A percentile compares a stretch with the other conserved stretches of the same genome.
These are phyloP conservation scores for Phorcus lineatus DNA, from an alignment of 2,888 invertebrate genomes.

Conservation along the genomic window DNA sequence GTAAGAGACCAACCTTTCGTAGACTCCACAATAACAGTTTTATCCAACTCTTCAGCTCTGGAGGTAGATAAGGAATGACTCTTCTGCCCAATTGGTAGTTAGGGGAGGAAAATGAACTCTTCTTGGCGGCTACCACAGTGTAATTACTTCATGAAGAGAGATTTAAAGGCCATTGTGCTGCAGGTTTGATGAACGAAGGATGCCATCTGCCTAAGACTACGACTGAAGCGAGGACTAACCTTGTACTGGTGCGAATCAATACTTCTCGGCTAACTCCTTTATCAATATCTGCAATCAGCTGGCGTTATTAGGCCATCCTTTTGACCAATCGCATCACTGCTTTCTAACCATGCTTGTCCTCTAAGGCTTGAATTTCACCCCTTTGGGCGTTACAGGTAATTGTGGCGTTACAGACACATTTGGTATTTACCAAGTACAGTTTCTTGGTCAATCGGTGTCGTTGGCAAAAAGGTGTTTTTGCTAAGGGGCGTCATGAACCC, in stretches of 20 bases:
- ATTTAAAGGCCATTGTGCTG: not conserved
- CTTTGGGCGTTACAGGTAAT: not conserved
- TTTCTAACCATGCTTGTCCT: not conserved
- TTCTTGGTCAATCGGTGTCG: no score
- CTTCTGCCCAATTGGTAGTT: no score
- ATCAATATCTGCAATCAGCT: slow-evolving; percentile 10
- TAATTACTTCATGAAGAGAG: not conserved
- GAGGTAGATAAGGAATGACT: no score
- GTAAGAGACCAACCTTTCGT: no score
- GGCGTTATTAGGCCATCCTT: not conserved
- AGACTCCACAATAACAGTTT: no score
- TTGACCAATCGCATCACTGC: not conserved
- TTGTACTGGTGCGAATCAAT: not conserved
- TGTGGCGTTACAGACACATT: not conserved
- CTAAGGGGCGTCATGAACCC: no score
- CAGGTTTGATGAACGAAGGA: not conserved
- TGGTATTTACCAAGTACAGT: not conserved
- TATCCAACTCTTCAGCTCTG: no score
- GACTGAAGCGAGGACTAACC: no score
- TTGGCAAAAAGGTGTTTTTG: no score
- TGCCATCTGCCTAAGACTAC: not conserved
- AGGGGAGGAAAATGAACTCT: not conserved
- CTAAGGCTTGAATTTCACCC: not conserved
- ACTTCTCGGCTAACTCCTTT: not conserved
- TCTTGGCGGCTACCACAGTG: not conserved